These are phyloP conservation scores for Orientallactaga bullata DNA, from an alignment of 2,113 vertebrate genomes.

Conservation along the genomic window DNA sequence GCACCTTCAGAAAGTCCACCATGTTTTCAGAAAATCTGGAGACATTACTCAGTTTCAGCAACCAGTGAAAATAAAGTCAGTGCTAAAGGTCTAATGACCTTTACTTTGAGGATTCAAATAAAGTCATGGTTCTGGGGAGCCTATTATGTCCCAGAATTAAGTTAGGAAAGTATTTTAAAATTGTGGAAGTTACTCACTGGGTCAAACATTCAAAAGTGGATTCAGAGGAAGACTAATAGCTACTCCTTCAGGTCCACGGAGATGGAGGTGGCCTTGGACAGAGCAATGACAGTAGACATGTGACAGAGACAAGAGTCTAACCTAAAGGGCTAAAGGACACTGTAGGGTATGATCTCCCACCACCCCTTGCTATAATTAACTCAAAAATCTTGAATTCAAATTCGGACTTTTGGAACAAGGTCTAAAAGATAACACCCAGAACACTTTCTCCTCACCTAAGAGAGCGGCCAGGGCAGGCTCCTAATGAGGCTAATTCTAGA, in stretches of 20 bases:
- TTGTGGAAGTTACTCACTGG: not conserved
- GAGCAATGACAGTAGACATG: not conserved
- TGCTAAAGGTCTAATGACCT: not conserved
- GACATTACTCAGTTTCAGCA: not conserved
- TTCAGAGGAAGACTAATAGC: not conserved
- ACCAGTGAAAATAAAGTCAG: not conserved
- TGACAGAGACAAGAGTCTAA: not conserved
- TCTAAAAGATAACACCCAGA: not conserved
- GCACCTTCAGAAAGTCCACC: not conserved
- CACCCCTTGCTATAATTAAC: not conserved
- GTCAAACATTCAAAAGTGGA: not conserved
- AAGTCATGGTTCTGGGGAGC: not conserved
- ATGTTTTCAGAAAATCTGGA: slow-evolving; percentile 1
- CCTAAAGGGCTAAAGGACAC: not conserved
- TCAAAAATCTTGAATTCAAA: slow-evolving; percentile 27
- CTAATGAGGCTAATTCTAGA: not conserved
- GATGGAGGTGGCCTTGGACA: not conserved
- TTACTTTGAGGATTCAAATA: not conserved
- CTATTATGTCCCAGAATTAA: not conserved
- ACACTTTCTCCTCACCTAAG: not conserved
- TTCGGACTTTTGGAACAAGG: not conserved
- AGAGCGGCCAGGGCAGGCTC: not conserved
- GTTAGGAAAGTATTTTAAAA: slow-evolving; percentile 14
- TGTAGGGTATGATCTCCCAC: not conserved
- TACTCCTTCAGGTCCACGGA: not conserved